phyloP scores from a whole-genome alignment of 2,888 invertebrate species.

The Tuberolachnus salignus region DNA sequence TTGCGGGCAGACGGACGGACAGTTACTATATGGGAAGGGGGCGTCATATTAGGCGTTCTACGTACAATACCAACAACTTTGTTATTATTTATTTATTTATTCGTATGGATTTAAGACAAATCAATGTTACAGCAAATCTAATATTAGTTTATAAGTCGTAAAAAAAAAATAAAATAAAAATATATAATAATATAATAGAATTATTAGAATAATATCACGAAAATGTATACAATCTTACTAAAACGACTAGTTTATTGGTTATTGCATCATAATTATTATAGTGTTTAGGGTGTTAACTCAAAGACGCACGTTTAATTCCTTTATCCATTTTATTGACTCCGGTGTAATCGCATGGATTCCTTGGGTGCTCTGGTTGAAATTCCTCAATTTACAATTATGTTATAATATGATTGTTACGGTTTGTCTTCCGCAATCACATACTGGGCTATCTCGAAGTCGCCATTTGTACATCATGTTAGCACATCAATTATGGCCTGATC shows the following conservation, averaged over 20 bases:
- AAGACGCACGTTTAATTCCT: constrained; percentile 1
- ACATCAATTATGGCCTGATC: background rate
- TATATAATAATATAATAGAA: background rate
- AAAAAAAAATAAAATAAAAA: background rate
- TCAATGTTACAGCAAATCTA: background rate
- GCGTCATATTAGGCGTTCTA: too few relatives aligned
- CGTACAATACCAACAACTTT: too few relatives aligned
- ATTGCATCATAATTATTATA: too few relatives aligned
- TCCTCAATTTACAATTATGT: background rate
- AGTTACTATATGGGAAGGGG: too few relatives aligned
- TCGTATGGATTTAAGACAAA: background rate
- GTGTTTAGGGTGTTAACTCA: too few relatives aligned
- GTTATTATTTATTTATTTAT: background rate
- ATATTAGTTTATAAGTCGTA: background rate
- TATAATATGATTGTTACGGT: background rate
- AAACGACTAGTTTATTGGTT: too few relatives aligned
- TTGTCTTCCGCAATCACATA: background rate
- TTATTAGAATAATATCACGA: background rate
- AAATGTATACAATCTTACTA: background rate
- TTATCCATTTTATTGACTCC: constrained; percentile 10
- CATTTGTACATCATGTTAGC: background rate
- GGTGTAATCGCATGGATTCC: constrained; percentile 16
- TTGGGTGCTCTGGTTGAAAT: constrained; percentile 7
- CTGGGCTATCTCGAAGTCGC: background rate
- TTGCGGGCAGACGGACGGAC: too few relatives aligned